phyloP scores from a whole-genome alignment of 2,113 vertebrate genomes.

The Saccopteryx bilineata region DNA sequence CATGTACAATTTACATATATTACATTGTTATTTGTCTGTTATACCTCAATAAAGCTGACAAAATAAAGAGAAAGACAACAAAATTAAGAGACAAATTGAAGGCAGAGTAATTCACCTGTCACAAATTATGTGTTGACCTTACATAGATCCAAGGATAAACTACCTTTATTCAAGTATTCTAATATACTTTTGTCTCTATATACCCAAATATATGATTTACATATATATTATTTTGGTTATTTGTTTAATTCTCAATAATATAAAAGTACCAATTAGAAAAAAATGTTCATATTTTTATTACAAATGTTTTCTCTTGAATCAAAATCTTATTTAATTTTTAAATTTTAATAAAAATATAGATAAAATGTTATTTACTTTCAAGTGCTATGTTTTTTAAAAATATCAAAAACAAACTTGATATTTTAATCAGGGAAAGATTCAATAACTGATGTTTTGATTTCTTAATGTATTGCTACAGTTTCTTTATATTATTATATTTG shows the following conservation, averaged over 20 bases:
- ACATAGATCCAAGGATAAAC: background rate
- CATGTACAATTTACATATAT: background rate
- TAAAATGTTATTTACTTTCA: background rate
- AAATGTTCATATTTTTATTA: slow-evolving; percentile 12
- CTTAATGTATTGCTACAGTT: background rate
- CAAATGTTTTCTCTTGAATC: background rate
- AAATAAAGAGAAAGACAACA: background rate
- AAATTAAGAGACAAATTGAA: background rate
- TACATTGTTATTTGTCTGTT: background rate
- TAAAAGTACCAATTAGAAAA: background rate
- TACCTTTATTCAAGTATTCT: background rate
- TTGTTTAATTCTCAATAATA: background rate
- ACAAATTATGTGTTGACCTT: background rate
- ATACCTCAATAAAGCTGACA: background rate
- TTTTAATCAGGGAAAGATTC: background rate
- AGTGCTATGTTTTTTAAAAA: background rate
- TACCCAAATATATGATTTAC: background rate
- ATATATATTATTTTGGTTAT: background rate
- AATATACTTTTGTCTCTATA: background rate
- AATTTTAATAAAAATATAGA: slow-evolving; percentile 16
- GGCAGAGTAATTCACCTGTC: background rate
- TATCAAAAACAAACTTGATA: background rate
- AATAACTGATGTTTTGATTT: background rate
- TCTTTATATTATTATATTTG: background rate
- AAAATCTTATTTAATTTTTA: background rate